A percentile compares a stretch with the other conserved stretches of the same genome.
phyloP scores from a whole-genome alignment of 1,140 invertebrate genomes.

The Sinella curviseta region DNA sequence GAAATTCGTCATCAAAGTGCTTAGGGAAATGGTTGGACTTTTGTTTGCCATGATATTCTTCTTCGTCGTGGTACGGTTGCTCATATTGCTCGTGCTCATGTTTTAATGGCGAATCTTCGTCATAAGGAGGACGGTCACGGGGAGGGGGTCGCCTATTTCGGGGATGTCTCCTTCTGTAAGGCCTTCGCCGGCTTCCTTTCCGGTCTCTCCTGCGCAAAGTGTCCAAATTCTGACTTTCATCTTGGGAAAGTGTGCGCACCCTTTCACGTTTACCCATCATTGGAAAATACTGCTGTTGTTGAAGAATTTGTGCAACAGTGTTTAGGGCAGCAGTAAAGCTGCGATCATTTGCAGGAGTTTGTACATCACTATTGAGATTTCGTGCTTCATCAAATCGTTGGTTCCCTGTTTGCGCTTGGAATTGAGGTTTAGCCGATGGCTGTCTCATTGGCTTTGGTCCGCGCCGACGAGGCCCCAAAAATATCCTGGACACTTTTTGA shows the following conservation, averaged over 20 bases:
- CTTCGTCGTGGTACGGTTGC: not conserved
- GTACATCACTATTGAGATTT: not conserved
- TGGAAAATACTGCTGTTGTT: not conserved
- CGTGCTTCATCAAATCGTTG: not conserved
- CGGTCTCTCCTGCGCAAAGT: not conserved
- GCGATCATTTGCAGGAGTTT: not conserved
- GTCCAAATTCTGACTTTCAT: not conserved
- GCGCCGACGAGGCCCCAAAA: not conserved
- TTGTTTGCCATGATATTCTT: not conserved
- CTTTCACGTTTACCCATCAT: not conserved
- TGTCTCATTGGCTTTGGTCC: not conserved
- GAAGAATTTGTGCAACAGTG: not conserved
- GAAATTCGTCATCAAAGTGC: not conserved
- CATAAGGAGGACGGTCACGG: not conserved
- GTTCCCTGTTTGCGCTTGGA: not conserved
- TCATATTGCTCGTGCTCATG: not conserved
- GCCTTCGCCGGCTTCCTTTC: no score
- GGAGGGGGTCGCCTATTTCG: not conserved
- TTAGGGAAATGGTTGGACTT: not conserved
- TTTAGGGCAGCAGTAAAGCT: not conserved
- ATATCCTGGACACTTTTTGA: not conserved
- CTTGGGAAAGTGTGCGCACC: not conserved
- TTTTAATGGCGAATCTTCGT: not conserved
- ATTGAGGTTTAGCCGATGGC: not conserved
- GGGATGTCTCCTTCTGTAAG: not conserved